These are phyloP conservation scores for Pimpla rufipes DNA, from an alignment of 2,888 invertebrate species.

Conservation along the genomic window DNA sequence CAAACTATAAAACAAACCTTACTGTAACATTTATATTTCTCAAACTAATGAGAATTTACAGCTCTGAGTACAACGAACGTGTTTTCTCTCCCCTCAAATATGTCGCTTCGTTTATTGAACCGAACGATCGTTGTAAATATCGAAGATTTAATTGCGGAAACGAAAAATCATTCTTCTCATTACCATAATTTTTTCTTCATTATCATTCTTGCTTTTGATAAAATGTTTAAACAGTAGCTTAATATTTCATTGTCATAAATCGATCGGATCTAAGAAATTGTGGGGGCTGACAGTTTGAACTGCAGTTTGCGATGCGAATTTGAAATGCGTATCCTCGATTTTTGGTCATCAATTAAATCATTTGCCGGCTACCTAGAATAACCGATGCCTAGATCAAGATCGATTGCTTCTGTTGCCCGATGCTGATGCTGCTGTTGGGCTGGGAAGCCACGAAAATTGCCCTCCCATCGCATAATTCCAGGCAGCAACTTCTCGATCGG, in stretches of 20 bases:
- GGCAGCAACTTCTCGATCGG: conserved; percentile 16
- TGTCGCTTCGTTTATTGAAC: too few species aligned
- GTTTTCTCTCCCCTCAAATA: too few species aligned
- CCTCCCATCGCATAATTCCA: conserved; percentile 34
- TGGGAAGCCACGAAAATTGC: conserved; percentile 36
- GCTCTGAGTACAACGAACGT: too few species aligned
- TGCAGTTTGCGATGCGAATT: conserved; percentile 6
- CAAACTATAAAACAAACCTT: too few species aligned
- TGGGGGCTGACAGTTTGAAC: neutral
- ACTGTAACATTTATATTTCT: too few species aligned
- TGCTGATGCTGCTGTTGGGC: neutral
- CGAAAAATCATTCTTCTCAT: too few species aligned
- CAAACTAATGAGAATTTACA: too few species aligned
- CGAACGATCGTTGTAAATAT: neutral
- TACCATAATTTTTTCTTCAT: too few species aligned
- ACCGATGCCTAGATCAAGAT: conserved; percentile 32
- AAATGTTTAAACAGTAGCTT: too few species aligned
- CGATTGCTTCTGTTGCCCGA: conserved; percentile 25
- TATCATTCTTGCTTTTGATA: too few species aligned
- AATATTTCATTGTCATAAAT: neutral
- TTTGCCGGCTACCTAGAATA: conserved; percentile 17
- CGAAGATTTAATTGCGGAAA: neutral
- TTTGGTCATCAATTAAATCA: conserved; percentile 30
- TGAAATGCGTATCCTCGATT: neutral
- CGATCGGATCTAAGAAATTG: neutral